Conservation (phyloP, 2,797 vertebrate genomes). For the Erethizon dorsatum region DNA sequence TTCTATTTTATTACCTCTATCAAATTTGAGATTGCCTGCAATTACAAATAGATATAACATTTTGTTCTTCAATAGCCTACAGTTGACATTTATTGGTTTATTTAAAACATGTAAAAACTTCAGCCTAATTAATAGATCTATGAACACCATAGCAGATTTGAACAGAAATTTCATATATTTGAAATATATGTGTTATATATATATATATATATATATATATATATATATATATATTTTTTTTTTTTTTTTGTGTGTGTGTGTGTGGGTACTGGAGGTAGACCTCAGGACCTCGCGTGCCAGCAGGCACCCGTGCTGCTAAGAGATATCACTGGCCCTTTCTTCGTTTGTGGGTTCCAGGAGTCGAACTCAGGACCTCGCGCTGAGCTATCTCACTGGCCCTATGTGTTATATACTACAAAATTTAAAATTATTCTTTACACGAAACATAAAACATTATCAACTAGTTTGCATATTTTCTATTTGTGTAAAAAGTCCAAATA, state of each 20-base stretch:
- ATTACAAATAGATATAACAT: not conserved
- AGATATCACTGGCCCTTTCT: too few species aligned
- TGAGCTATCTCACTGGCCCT: too few species aligned
- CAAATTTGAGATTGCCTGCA: not conserved
- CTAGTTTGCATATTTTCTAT: not conserved
- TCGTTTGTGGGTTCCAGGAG: too few species aligned
- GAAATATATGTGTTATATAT: not conserved
- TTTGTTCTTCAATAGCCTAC: rapidly evolving
- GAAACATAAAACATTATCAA: not conserved
- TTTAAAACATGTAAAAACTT: not conserved
- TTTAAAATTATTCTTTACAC: not conserved
- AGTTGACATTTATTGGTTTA: not conserved
- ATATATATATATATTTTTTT: too few species aligned
- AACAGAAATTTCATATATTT: not conserved
- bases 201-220: too few species aligned
- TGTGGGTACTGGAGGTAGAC: too few species aligned
- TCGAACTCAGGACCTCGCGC: too few species aligned
- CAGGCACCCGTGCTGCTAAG: too few species aligned
- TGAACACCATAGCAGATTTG: not conserved
- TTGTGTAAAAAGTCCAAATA: not conserved
- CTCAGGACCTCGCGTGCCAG: too few species aligned
- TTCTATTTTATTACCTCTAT: not conserved
- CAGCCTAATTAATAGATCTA: not conserved
- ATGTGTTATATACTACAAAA: not conserved
- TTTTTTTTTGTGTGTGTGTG: too few species aligned